Percentiles rank a stretch among this genome's conserved stretches.
These are phyloP conservation scores for Harmothoe impar DNA, from an alignment of 2,888 invertebrate species.

Conservation along the genomic window DNA sequence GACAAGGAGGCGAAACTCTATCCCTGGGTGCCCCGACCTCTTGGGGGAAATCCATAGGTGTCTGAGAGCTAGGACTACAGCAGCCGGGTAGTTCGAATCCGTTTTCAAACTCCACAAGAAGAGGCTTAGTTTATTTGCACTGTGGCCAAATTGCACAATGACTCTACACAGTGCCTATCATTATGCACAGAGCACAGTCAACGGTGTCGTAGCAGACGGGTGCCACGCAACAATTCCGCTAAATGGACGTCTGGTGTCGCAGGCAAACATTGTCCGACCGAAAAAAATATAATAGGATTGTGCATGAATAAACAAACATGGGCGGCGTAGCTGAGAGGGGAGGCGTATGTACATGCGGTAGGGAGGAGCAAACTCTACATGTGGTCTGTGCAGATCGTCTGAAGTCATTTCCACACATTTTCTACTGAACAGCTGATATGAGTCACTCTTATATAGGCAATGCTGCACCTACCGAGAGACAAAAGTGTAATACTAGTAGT, in stretches of 20 bases:
- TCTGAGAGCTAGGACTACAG: slow-evolving; percentile 46
- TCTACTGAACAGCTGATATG: not conserved
- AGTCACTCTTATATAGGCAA: not conserved
- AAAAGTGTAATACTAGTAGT: too few species aligned
- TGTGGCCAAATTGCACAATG: slow-evolving; percentile 58
- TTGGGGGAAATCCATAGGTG: slow-evolving; percentile 33
- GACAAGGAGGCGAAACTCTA: slow-evolving; percentile 37
- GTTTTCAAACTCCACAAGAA: slow-evolving; percentile 54
- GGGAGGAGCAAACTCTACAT: not conserved
- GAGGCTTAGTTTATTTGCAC: slow-evolving; percentile 54
- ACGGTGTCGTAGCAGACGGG: slow-evolving; percentile 34
- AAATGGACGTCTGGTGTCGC: slow-evolving; percentile 56
- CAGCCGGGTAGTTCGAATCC: slow-evolving; percentile 48
- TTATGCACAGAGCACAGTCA: not conserved
- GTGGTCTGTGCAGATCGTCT: not conserved
- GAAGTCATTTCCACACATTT: not conserved
- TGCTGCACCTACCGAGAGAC: not conserved
- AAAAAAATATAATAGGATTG: slow-evolving; percentile 55
- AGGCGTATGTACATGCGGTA: not conserved
- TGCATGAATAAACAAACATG: slow-evolving; percentile 42
- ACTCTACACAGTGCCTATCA: slow-evolving; percentile 5
- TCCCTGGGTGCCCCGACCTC: slow-evolving; percentile 15
- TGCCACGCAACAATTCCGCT: slow-evolving; percentile 62
- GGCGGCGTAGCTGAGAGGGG: not conserved
- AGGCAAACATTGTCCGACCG: slow-evolving; percentile 32